Evolutionary conservation across 2,888 invertebrate genomes (phyloP), one percentile per base, ranked within the genome.

Genomic region (Microctonus hyperodae): DNA sequence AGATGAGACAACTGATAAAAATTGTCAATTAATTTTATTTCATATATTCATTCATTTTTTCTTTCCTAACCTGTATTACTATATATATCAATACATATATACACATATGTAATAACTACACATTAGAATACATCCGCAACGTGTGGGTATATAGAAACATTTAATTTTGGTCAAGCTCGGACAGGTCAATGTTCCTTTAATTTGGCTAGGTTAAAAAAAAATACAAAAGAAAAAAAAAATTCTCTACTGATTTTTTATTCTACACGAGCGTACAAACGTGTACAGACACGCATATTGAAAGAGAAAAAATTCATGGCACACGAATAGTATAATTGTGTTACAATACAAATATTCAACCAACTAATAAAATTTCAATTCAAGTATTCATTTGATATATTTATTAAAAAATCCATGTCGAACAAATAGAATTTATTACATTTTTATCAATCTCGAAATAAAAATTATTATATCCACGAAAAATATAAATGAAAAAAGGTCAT

Each of bases 11-110:
- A 44, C 16, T 16, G 44, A 44, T 44, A 44, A 64, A 66, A 25
- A 66, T 60, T 63, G 48, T 68, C 48, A 64, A 68, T 53, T 60
- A 66, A 61, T 28, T 61, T 65, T 48, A 22, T 59, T 55, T 51
- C 55, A 10, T 55, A 44, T 20, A 25, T 33, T n/a, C 66, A 59
- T 50, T 55, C 59, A 51, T 56, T 50, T 31, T 61, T 55, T 55
- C 55, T 50, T 55, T 50, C 55, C n/a, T 28, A 6, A 40, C 56
- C 55, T 64, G 28, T 11, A 48, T 28, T 10, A 50, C 44, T 16
- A 4, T 28, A 16, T 44, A 9, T 13, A 44, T 44, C 4, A 2
- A 44, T 44, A 44, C 9, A 11, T 16, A 25, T 55, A 55, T 23
- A 55, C 13, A 23, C 5, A 10, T 1, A 55, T 2, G 5, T 2